Conservation (phyloP, 53 echinoderm and acorn worm species). For the Hippasteria phrygiana region DNA sequence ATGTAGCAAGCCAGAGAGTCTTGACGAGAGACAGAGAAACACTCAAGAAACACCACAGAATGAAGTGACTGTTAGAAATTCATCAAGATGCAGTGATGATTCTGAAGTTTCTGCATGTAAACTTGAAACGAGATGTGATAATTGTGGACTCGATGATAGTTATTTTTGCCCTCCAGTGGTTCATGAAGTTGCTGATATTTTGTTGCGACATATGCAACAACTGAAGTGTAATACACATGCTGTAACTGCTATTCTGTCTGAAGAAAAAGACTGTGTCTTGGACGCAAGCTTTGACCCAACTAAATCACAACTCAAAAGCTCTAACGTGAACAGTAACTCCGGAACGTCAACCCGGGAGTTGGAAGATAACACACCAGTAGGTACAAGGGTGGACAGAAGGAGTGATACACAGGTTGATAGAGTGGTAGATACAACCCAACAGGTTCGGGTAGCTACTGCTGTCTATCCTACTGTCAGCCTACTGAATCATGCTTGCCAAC, state of each 20-base stretch:
- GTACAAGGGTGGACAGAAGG: constrained; percentile 21
- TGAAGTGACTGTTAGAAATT: neutral
- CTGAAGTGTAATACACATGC: constrained; percentile 93
- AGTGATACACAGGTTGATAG: neutral
- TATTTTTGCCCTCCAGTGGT: neutral
- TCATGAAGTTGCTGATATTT: neutral
- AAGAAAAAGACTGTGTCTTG: neutral
- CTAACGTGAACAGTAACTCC: neutral
- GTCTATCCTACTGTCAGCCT: constrained; percentile 87
- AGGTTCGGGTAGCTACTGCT: constrained; percentile 87
- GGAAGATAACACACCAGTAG: constrained; percentile 1
- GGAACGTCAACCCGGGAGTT: neutral
- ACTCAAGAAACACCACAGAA: neutral
- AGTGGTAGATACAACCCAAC: constrained; percentile 72
- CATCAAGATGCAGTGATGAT: neutral
- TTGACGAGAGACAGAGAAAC: neutral
- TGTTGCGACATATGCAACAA: constrained; percentile 79
- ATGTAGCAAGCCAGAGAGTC: neutral
- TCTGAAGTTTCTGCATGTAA: neutral
- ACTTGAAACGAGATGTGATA: neutral
- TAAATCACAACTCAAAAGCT: neutral
- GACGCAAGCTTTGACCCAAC: neutral
- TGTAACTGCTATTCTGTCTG: constrained; percentile 74
- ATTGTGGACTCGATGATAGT: neutral
- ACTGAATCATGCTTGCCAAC: constrained; percentile 92